Percentiles rank a stretch among this genome's conserved stretches.
phyloP scores from a whole-genome alignment of 2,797 vertebrate species.

The Fringilla coelebs region DNA sequence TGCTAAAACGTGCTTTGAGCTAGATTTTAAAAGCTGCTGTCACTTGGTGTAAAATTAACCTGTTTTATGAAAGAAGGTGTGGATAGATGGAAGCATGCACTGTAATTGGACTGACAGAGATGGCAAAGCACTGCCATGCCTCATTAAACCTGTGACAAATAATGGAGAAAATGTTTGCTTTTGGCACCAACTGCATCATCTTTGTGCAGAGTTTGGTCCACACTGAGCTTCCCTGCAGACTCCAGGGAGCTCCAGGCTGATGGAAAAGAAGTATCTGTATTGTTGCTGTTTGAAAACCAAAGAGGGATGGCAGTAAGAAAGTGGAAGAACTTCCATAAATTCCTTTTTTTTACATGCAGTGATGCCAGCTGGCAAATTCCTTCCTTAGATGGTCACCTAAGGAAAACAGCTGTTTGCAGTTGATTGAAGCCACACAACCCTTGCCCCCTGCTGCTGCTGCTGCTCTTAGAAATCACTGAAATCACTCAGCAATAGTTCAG shows the following conservation, averaged over 20 bases:
- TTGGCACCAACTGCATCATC: background rate
- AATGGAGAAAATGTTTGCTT: background rate
- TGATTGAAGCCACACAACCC: background rate
- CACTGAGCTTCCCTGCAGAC: background rate
- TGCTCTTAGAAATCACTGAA: background rate
- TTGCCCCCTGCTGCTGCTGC: too few species aligned
- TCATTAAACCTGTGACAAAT: background rate
- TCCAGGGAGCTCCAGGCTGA: background rate
- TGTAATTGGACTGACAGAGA: conserved; percentile 18
- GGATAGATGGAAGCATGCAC: background rate
- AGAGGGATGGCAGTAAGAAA: background rate
- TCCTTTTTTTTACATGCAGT: background rate
- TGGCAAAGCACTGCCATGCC: background rate
- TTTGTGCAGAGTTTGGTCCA: background rate
- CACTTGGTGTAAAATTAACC: conserved; percentile 1
- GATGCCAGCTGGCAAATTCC: background rate
- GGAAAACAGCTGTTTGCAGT: background rate
- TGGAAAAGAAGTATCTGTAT: background rate
- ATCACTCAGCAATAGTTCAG: background rate
- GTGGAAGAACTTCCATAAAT: background rate
- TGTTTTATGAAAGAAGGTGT: background rate
- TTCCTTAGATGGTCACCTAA: background rate
- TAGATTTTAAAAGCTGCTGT: conserved; percentile 5
- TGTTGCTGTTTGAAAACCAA: background rate
- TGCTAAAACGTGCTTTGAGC: background rate